A percentile compares a stretch with the other conserved stretches of the same genome.
Evolutionary conservation across 2,113 vertebrate genomes (phyloP).

Genomic region (Vicugna pacos): DNA sequence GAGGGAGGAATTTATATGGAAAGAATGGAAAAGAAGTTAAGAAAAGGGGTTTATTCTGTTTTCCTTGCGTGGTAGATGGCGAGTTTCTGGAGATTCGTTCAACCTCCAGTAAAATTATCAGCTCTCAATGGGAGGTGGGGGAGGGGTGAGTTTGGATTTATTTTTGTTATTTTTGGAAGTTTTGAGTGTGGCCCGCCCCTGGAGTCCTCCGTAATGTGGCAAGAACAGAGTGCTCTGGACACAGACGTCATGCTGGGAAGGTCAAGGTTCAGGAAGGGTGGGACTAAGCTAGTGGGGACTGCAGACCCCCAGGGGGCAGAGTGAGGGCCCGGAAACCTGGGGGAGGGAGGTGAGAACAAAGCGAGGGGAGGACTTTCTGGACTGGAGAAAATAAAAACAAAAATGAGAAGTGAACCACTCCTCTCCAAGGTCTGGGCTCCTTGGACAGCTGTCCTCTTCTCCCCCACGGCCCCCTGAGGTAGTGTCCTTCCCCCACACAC

Average conservation of each 20-base stretch:
- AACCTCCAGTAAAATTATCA: not conserved
- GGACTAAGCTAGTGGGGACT: not conserved
- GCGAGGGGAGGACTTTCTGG: not conserved
- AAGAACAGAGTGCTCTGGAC: not conserved
- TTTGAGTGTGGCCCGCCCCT: not conserved
- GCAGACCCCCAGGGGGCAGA: no score
- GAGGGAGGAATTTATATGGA: fast-evolving
- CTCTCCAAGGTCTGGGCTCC: not conserved
- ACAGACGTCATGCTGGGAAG: not conserved
- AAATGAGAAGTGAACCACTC: not conserved
- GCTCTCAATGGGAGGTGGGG: not conserved
- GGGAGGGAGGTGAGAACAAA: not conserved
- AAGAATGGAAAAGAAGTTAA: not conserved
- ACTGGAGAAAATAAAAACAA: not conserved
- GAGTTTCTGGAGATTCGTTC: not conserved
- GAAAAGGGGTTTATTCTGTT: no score
- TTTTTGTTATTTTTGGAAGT: not conserved
- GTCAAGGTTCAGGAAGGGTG: not conserved
- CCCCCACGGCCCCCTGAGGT: no score
- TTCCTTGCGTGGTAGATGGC: not conserved
- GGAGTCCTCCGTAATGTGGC: no score
- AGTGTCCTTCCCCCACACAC: fast-evolving
- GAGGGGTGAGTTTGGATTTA: not conserved
- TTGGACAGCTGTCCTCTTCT: not conserved
- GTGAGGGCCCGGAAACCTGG: not conserved